These are phyloP conservation scores for Acrocephalus kingi DNA, from an alignment of 2,113 vertebrate species.

Conservation along the genomic window DNA sequence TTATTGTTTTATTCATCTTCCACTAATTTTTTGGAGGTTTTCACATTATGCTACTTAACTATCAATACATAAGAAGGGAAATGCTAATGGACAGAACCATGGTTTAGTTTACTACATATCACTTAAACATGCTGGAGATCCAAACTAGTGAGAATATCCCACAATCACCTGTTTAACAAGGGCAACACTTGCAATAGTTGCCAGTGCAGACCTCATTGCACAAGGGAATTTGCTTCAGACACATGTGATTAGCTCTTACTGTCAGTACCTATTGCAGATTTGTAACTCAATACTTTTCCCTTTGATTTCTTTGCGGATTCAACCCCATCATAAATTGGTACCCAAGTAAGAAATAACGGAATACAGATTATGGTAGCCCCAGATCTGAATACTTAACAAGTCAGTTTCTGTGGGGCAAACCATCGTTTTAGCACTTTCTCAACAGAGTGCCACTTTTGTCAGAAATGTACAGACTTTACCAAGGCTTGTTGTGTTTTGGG, in stretches of 20 bases:
- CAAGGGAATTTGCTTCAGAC: neutral
- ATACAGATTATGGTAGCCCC: neutral
- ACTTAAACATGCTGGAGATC: neutral
- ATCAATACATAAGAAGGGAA: neutral
- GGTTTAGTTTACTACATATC: neutral
- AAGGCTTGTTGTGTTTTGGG: neutral
- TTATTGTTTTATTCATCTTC: neutral
- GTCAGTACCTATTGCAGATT: neutral
- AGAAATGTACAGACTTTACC: neutral
- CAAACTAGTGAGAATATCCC: neutral
- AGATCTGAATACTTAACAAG: neutral
- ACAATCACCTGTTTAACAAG: neutral
- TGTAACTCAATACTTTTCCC: neutral
- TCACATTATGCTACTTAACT: neutral
- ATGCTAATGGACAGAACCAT: neutral
- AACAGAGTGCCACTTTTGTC: neutral
- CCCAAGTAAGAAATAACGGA: neutral
- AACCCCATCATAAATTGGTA: neutral
- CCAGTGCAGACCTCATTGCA: neutral
- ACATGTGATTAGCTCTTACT: fast-evolving
- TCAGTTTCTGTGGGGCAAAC: neutral
- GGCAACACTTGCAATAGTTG: neutral
- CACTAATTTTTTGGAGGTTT: neutral
- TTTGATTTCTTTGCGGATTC: neutral
- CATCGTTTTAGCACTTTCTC: neutral